These are phyloP conservation scores for mouse (Mus musculus) DNA, from an alignment of 2,113 vertebrate species.

Conservation along the genomic window GRCm39 chr14:121920001-121920500, in stretches of 20 bases:
- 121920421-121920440: neutral
- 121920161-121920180: slow-evolving; percentile 24
- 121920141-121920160: slow-evolving; percentile 21
- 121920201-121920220: neutral
- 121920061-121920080: neutral
- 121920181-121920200: neutral
- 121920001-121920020: neutral
- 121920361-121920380: neutral
- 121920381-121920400: neutral
- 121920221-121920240: neutral
- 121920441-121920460: neutral
- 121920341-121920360: neutral
- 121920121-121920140: slow-evolving; percentile 22
- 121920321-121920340: neutral
- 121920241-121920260: neutral
- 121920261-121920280: neutral
- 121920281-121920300: neutral
- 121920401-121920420: neutral
- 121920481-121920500: neutral
- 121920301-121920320: neutral
- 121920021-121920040: neutral
- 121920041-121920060: neutral
- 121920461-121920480: neutral
- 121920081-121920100: neutral
- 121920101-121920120: neutral